Evolutionary conservation across 2,113 vertebrate genomes (phyloP).

Genomic region (Microcebus murinus): DNA sequence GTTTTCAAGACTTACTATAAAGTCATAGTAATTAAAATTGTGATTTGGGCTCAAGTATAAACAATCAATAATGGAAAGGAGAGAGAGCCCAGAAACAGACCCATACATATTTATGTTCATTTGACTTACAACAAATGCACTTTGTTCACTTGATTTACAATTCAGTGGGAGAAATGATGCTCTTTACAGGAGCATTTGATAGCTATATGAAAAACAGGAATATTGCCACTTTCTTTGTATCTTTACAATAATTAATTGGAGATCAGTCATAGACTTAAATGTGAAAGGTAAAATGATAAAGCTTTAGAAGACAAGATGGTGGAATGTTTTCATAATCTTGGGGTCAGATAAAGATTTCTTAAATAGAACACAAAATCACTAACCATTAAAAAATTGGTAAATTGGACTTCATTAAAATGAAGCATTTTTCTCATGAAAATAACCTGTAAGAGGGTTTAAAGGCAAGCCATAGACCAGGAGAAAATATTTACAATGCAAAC

Average conservation of each 20-base stretch:
- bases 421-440: too few species aligned
- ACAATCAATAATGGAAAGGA: background rate
- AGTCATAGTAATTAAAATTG: background rate
- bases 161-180: background rate
- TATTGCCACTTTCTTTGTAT: background rate
- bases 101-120: background rate
- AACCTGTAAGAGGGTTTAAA: too few species aligned
- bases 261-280: background rate
- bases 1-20: background rate
- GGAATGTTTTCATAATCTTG: too few species aligned
- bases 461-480: too few species aligned
- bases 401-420: too few species aligned
- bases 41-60: background rate
- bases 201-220: background rate
- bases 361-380: too few species aligned
- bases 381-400: too few species aligned
- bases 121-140: too few species aligned
- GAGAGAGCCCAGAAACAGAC: background rate
- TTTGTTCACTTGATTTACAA: background rate
- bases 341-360: too few species aligned
- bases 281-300: too few species aligned
- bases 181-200: background rate
- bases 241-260: background rate
- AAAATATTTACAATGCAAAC: too few species aligned
- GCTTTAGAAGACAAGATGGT: too few species aligned